Evolutionary conservation across 2,113 vertebrate genomes (phyloP), one percentile per base, ranked within the genome.

Genomic region (Phaethon lepturus): DNA sequence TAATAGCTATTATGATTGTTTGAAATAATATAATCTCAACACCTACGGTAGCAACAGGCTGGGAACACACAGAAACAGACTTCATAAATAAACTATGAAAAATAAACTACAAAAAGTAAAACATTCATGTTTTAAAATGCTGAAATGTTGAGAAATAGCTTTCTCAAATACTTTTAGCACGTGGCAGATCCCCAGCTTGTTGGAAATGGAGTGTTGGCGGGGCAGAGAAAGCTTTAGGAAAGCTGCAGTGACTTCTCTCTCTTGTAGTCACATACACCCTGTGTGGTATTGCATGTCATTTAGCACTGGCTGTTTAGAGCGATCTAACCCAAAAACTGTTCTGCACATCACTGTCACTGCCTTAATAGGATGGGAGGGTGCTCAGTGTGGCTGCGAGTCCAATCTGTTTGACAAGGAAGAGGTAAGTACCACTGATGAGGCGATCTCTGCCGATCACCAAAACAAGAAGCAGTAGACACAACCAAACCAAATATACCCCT

Each of bases 281-380:
- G 1, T 88, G 29, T 47, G 38, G n/a, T 53, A 33, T 23, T 29
- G 44, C 24, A 35, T 14, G 35, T 82, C 42, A 20, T 33, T 53
- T 79, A 75, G 13, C 0, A 0, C 14, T 28, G 44, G 14, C 68
- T 87, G 22, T 75, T 71, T 15, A 44, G 67, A 64, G 56, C 1
- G 1, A 23, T 79, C 45, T 75, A 35, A 53, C 17, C 22, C 12
- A 35, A 83, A 77, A 94, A n/a, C 25, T 18, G 13, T 28, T 71
- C 22, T 84, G 56, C 38, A 16, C 16, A 7, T 71, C 59, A 16
- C 11, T 60, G 24, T 79, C 49, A 28, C 20, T 23, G 35, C 0
- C 0, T 60, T 64, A 49, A 25, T 1, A 38, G 69, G 29, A 75
- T 35, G 1, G 1, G 53, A 75, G 53, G 2, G 11, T 53, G 11